phyloP scores from a whole-genome alignment of 2,888 invertebrate genomes.

The Erynnis tages region DNA sequence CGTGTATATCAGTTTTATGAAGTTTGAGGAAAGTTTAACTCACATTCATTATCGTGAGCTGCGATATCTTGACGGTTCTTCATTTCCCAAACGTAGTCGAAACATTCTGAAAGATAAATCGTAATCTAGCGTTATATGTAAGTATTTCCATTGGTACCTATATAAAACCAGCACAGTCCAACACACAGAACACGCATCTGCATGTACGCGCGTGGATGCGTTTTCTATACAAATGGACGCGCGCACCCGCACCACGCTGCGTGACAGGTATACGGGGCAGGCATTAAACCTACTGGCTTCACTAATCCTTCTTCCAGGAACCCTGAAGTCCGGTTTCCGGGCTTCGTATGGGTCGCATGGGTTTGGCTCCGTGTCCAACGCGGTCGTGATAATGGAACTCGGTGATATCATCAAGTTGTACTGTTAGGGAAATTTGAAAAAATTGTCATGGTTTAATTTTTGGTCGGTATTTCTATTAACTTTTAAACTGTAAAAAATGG shows the following conservation, averaged over 20 bases:
- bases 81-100: slow-evolving; percentile 14
- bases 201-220: too few relatives aligned
- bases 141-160: too few relatives aligned
- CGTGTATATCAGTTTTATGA: neutral
- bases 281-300: slow-evolving; percentile 48
- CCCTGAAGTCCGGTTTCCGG: slow-evolving; percentile 43
- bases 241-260: too few relatives aligned
- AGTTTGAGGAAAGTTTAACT: neutral
- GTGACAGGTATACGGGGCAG: too few relatives aligned
- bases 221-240: too few relatives aligned
- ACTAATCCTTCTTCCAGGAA: slow-evolving; percentile 44
- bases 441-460: too few relatives aligned
- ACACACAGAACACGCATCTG: too few relatives aligned
- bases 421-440: neutral
- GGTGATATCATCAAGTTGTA: neutral
- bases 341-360: slow-evolving; percentile 35
- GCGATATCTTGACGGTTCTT: slow-evolving; percentile 4
- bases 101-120: slow-evolving; percentile 24
- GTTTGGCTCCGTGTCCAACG: neutral
- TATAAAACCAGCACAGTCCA: too few relatives aligned
- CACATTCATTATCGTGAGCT: slow-evolving; percentile 6
- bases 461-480: too few relatives aligned
- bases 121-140: too few relatives aligned
- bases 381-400: neutral
- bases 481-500: too few relatives aligned